Conservation (phyloP, 2,888 invertebrate species). For the Ypsolopha sequella region DNA sequence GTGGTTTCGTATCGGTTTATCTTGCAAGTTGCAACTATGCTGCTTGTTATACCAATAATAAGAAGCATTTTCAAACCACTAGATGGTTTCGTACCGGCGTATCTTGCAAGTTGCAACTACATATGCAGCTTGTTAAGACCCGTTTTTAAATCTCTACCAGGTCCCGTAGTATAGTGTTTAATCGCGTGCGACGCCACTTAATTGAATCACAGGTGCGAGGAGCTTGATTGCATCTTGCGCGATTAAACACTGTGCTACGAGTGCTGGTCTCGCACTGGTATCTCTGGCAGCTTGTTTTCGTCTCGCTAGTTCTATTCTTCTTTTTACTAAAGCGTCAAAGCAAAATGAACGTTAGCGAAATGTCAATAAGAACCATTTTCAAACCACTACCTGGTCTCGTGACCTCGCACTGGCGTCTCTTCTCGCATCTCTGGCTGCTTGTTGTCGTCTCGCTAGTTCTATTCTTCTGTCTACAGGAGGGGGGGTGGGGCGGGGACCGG, state of each 20-base stretch:
- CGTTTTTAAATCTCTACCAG: no score
- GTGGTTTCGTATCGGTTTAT: no score
- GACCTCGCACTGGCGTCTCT: constrained; percentile 70
- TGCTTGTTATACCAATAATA: no score
- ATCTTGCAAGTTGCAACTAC: no score
- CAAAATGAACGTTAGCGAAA: not conserved
- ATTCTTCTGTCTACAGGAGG: constrained; percentile 82
- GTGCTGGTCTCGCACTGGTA: constrained; percentile 63
- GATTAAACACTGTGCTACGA: no score
- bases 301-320: constrained; percentile 72
- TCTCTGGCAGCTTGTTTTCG: constrained; percentile 23
- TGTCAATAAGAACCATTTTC: not conserved
- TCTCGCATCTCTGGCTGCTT: constrained; percentile 81
- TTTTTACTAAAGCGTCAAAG: constrained; percentile 73
- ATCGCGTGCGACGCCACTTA: no score
- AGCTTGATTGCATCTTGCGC: no score
- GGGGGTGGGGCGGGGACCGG: constrained; percentile 68
- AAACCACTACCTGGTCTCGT: constrained; percentile 56
- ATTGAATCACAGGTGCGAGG: no score
- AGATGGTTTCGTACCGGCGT: constrained; percentile 71
- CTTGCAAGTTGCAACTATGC: no score
- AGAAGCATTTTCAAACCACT: not conserved
- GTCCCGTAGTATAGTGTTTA: no score
- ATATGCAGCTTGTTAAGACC: no score
- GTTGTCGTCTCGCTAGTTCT: constrained; percentile 80